A percentile compares a stretch with the other conserved stretches of the same genome.
These are phyloP conservation scores for Synanthedon vespiformis DNA, from an alignment of 2,888 invertebrate species.

Conservation along the genomic window DNA sequence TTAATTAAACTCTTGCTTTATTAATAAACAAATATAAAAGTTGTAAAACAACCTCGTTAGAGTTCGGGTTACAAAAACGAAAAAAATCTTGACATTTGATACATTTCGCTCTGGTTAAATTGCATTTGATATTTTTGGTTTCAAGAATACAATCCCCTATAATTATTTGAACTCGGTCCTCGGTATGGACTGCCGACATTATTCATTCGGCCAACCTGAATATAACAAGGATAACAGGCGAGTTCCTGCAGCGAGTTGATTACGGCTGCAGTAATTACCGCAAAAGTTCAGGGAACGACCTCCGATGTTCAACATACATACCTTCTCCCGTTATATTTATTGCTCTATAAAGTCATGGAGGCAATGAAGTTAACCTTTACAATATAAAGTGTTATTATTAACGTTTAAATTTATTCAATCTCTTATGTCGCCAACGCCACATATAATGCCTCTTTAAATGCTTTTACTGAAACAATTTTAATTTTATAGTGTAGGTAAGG, in stretches of 20 bases:
- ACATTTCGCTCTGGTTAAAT: neutral
- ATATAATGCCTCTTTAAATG: no score
- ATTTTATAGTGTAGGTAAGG: no score
- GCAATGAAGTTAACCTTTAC: neutral
- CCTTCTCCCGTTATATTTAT: neutral
- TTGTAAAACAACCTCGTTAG: no score
- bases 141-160: neutral
- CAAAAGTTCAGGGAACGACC: conserved; percentile 16
- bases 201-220: conserved; percentile 1
- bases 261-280: conserved; percentile 13
- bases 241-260: conserved; percentile 5
- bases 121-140: neutral
- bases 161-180: neutral
- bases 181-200: neutral
- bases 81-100: neutral
- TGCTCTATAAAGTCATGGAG: neutral
- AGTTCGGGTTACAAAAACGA: no score
- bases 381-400: neutral
- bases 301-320: conserved; percentile 7
- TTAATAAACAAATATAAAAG: no score
- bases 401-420: neutral
- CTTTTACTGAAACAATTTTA: no score
- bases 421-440: no score
- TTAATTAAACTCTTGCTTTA: no score
- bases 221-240: conserved; percentile 1